These are phyloP conservation scores for Stramonita haemastoma DNA, from an alignment of 2,888 invertebrate species.

Conservation along the genomic window DNA sequence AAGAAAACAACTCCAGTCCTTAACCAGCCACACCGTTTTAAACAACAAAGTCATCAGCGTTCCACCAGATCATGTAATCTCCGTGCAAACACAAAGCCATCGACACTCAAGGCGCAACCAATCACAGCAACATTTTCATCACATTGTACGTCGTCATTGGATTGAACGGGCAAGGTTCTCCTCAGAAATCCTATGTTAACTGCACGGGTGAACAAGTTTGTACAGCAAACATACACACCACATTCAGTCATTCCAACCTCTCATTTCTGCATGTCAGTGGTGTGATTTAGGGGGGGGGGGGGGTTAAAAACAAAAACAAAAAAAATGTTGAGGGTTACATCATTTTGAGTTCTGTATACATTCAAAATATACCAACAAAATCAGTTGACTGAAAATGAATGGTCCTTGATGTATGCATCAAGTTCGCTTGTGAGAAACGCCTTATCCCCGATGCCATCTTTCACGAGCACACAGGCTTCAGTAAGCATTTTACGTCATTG, in stretches of 20 bases:
- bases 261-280: background rate
- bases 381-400: no score
- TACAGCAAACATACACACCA: background rate
- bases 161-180: background rate
- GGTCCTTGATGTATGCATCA: no score
- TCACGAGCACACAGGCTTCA: no score
- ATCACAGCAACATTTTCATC: constrained; percentile 12
- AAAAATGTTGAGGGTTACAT: background rate
- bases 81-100: background rate
- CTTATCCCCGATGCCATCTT: no score
- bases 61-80: background rate
- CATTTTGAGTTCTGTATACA: background rate
- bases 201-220: background rate
- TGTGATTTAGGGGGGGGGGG: no score
- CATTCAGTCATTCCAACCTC: background rate
- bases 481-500: no score
- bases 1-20: no score
- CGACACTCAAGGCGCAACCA: background rate
- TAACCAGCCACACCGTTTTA: no score
- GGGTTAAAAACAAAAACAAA: background rate
- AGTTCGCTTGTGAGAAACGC: no score
- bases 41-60: no score
- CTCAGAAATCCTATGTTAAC: background rate
- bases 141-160: background rate
- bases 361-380: no score